Evolutionary conservation across 2,113 vertebrate species (phyloP).

Genomic region (Cryptoleucopteryx plumbea): DNA sequence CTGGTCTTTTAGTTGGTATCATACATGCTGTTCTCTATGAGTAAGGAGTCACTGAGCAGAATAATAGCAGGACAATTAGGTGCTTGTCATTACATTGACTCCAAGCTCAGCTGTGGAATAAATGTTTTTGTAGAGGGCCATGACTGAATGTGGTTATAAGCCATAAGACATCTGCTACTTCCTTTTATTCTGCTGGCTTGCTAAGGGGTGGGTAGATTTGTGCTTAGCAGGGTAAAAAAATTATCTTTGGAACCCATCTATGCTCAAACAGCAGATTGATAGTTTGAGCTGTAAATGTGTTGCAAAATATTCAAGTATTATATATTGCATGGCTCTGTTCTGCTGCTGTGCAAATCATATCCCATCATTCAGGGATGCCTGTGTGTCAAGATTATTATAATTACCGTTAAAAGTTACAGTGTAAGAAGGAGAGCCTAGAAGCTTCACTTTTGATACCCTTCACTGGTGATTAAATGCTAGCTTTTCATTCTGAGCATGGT

Average conservation of each 20-base stretch:
- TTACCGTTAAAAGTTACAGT: neutral
- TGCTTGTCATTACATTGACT: neutral
- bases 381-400: neutral
- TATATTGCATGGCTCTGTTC: neutral
- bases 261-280: neutral
- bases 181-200: neutral
- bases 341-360: neutral
- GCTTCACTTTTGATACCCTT: neutral
- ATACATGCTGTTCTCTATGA: neutral
- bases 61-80: neutral
- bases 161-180: constrained; percentile 12
- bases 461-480: neutral
- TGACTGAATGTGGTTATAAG: neutral
- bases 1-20: neutral
- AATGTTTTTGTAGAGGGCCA: constrained; percentile 4
- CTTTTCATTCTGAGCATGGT: neutral
- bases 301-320: neutral
- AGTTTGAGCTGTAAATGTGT: neutral
- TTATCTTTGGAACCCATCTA: neutral
- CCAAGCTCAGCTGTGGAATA: neutral
- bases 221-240: constrained; percentile 26
- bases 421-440: neutral
- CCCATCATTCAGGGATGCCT: neutral
- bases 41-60: neutral
- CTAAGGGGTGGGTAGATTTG: neutral